Evolutionary conservation across 53 echinoderm and acorn worm genomes (phyloP), one percentile per base, ranked within the genome.

Genomic region (Apostichopus leukothele): DNA sequence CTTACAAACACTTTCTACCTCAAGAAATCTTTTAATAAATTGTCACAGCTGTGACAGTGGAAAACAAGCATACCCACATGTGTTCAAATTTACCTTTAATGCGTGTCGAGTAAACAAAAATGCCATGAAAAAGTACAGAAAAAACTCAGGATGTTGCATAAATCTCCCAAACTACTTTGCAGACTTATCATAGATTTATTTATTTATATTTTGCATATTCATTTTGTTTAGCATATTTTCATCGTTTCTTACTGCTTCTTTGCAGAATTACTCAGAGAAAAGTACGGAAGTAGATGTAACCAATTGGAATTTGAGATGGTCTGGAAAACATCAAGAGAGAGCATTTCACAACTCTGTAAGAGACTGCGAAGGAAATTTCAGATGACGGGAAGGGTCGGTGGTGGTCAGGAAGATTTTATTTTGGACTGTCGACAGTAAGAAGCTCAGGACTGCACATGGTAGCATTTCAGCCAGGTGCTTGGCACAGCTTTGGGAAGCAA

Each of bases 281-380:
- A 90, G 60, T 96, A 96, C 73, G 96, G 92, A 13, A 25, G 81
- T 16, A 77, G 90, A 9, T 94, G 94, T 87, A 96, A 89, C 66
- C 83, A 88, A 5, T 63, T 92, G 53, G 96, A 96, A 76, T 92
- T 92, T 57, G 94, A 96, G 51, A 89, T 96, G 68, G 91, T 96
- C 13, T 96, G 96, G 96, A 96, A 94, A 92, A 94, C 92, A 71
- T 90, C 96, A 9, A 90, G 96, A 1, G 96, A 96, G 86, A 96
- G 96, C 81, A 94, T 96, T 1, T 96, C 96, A 9, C 96, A 96
- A 75, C 92, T 96, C 6, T 96, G 96, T 73, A 96, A 96, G 80
- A 91, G 96, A 52, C 86, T 92, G 21, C 77, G 94, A 23, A 89
- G 92, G 7, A 92, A 92, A 60, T 89, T 67, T 73, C 89, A 89